Conservation (phyloP, 2,113 vertebrate species). For the Miniopterus natalensis region DNA sequence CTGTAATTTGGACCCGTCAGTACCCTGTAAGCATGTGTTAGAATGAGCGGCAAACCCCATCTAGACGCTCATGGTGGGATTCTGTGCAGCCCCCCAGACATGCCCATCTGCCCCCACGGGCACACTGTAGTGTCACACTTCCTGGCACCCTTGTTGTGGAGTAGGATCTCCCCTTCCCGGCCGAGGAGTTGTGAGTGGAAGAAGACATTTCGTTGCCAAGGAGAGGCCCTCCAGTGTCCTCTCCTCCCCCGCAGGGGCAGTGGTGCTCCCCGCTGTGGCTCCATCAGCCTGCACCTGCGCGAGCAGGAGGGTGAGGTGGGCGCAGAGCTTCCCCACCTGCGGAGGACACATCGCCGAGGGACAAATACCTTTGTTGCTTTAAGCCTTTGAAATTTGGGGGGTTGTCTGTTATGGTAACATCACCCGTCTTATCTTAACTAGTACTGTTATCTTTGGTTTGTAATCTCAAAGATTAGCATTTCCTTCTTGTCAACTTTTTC, state of each 20-base stretch:
- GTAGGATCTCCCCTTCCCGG: background rate
- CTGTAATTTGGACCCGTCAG: background rate
- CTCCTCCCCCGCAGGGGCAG: background rate
- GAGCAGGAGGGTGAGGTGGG: background rate
- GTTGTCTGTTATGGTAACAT: background rate
- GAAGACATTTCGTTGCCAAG: background rate
- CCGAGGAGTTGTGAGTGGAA: background rate
- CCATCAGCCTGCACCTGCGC: background rate
- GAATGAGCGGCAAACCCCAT: background rate
- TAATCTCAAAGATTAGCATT: background rate
- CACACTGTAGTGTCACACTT: background rate
- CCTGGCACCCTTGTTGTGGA: fast-evolving
- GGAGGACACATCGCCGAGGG: background rate
- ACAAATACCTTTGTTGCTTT: background rate
- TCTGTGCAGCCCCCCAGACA: background rate
- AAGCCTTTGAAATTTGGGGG: background rate
- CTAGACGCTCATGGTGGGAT: too few relatives aligned
- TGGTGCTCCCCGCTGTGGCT: background rate
- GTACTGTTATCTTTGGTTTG: background rate
- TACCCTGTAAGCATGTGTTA: background rate
- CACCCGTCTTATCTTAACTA: background rate
- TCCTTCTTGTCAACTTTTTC: background rate
- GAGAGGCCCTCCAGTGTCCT: background rate
- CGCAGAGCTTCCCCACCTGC: background rate
- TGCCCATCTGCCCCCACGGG: background rate